Evolutionary conservation across 1,140 invertebrate genomes (phyloP), one percentile per base, ranked within the genome.

Genomic region (Drosophila kikkawai): DNA sequence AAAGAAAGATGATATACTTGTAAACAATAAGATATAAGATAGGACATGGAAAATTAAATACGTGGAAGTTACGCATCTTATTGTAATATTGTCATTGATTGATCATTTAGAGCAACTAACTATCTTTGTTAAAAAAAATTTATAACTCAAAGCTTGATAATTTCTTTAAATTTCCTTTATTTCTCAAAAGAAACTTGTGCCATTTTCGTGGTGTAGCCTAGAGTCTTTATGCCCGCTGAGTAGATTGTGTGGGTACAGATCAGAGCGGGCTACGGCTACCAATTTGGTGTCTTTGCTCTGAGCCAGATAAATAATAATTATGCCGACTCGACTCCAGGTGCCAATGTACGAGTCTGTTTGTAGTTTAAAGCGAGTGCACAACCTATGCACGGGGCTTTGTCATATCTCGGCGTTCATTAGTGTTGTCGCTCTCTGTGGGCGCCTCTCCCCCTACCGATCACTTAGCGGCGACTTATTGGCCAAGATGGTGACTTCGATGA

Each of bases 221-320:
- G 8, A 55, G 17, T 50, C 32, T 17, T 41, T 45, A 32, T 59
- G 47, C 11, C 34, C 41, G 19, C 36, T 55, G 17, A 53, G 56
- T 41, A 82, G 69, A 68, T 59, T 79, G 76, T 82, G 82, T 83
- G 76, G 84, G 84, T 80, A 78, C 83, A 80, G 68, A 79, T 68
- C 63, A 13, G 37, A 53, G 70, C 76, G 8, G 19, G 36, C 53
- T 56, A 36, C 36, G 53, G 84, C 84, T 87, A 87, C 84, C 84
- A 87, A 87, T 90, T 90, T 87, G 85, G 84, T 45, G 60, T 75
- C 77, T 75, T 64, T 51, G 77, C 80, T 71, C 68, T 78, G 78
- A 90, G 66, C 84, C 79, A 87, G 84, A 87, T 87, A 87, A 87
- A 87, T 87, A 88, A 87, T 87, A 87, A 90, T 87, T 84, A 87